A percentile compares a stretch with the other conserved stretches of the same genome.
phyloP scores from a whole-genome alignment of 2,113 vertebrate genomes.

The Geococcyx californianus region DNA sequence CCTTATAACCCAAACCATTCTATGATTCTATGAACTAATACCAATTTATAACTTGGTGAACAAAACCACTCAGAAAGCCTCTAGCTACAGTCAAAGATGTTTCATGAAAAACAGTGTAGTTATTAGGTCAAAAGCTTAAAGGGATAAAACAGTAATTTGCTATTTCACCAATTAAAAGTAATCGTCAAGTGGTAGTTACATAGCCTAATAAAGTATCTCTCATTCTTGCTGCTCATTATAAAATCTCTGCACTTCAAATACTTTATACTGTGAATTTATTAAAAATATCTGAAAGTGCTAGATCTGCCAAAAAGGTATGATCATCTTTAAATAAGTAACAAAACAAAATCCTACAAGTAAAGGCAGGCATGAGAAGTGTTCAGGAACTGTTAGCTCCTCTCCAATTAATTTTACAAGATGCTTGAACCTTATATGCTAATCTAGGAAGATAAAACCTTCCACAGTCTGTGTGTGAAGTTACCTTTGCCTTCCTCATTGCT shows the following conservation, averaged over 20 bases:
- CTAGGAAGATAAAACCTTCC: not conserved
- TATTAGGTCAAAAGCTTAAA: slow-evolving; percentile 26
- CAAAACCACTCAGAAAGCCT: not conserved
- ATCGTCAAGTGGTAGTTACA: not conserved
- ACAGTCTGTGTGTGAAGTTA: not conserved
- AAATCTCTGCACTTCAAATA: not conserved
- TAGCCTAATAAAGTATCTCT: not conserved
- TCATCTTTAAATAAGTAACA: not conserved
- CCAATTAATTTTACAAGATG: not conserved
- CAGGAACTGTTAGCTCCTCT: not conserved
- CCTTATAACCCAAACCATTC: not conserved
- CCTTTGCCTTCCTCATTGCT: not conserved
- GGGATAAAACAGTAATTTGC: slow-evolving; percentile 16
- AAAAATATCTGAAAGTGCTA: not conserved
- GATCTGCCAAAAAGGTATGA: not conserved
- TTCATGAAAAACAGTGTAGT: not conserved
- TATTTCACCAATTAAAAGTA: slow-evolving; percentile 47
- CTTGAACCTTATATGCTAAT: not conserved
- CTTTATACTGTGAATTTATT: not conserved
- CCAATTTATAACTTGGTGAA: not conserved
- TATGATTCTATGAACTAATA: not conserved
- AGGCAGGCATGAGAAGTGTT: not conserved
- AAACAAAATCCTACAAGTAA: not conserved
- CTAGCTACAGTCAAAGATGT: not conserved
- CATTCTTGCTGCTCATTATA: slow-evolving; percentile 1